A percentile compares a stretch with the other conserved stretches of the same genome.
Conservation (phyloP, 2,113 vertebrate species). For the Pristiophorus japonicus region DNA sequence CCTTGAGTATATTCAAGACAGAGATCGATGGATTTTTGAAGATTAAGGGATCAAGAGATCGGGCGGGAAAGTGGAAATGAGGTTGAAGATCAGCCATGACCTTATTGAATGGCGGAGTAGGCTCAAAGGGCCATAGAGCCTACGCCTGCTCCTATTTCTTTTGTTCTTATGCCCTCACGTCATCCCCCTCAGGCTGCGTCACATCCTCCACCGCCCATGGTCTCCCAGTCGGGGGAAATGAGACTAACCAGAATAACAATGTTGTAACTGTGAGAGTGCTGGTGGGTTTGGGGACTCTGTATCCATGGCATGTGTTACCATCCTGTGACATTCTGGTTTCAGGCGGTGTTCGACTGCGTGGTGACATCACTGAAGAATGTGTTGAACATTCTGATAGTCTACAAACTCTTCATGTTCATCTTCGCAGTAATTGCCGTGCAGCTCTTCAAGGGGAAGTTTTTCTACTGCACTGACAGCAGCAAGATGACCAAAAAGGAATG, state of each 20-base stretch:
- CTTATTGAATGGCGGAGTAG: not conserved
- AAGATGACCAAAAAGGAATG: conserved; percentile 94
- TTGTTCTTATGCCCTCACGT: not conserved
- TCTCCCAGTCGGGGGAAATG: not conserved
- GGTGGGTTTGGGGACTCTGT: not conserved
- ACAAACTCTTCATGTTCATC: conserved; percentile 99
- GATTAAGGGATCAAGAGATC: too few species aligned
- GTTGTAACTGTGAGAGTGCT: not conserved
- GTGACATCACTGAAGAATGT: conserved; percentile 97
- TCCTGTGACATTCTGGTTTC: conserved; percentile 40
- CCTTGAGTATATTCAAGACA: not conserved
- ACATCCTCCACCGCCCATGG: not conserved
- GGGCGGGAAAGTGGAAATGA: not conserved
- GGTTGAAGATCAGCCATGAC: too few species aligned
- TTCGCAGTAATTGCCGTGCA: conserved; percentile 97
- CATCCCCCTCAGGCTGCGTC: not conserved
- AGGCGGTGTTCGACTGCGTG: conserved; percentile 85
- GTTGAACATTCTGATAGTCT: conserved; percentile 98
- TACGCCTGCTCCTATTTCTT: not conserved
- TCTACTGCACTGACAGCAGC: conserved; percentile 93
- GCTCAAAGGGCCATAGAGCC: not conserved
- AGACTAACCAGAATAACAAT: not conserved
- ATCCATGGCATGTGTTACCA: not conserved
- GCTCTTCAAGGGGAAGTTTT: conserved; percentile 97
- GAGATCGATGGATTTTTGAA: too few species aligned